These are phyloP conservation scores for Aethina tumida DNA, from an alignment of 1,140 invertebrate genomes.

Conservation along the genomic window DNA sequence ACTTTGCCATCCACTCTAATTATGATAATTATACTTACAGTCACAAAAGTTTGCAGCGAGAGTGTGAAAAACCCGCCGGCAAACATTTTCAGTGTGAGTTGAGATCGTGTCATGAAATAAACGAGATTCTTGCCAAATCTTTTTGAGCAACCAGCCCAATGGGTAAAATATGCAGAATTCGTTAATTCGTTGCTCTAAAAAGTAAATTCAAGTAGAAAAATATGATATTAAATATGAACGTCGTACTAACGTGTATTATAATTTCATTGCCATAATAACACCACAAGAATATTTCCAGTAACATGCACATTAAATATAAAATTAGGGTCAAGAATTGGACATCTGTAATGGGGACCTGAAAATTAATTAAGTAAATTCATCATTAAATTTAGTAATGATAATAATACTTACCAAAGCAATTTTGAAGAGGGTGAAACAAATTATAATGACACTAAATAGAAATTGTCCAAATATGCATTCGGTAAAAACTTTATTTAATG, in stretches of 20 bases:
- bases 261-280: conserved; percentile 18
- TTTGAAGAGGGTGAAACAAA: no score
- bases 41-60: conserved; percentile 15
- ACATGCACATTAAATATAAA: conserved; percentile 13
- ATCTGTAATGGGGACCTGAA: conserved; percentile 9
- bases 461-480: no score
- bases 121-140: conserved; percentile 12
- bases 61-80: conserved; percentile 14
- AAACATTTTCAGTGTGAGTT: conserved; percentile 9
- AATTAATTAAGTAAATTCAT: neutral
- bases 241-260: conserved; percentile 13
- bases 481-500: no score
- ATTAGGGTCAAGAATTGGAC: conserved; percentile 13
- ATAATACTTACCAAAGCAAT: no score
- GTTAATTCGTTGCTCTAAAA: conserved; percentile 14
- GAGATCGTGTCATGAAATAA: conserved; percentile 15
- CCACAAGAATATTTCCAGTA: conserved; percentile 12
- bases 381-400: no score
- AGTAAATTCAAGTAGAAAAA: no score
- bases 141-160: conserved; percentile 8
- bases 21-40: conserved; percentile 4
- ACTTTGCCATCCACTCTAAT: neutral
- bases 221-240: no score
- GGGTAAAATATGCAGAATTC: conserved; percentile 10
- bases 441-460: no score